phyloP scores from a whole-genome alignment of 2,888 invertebrate genomes.

The Fragum sueziense region DNA sequence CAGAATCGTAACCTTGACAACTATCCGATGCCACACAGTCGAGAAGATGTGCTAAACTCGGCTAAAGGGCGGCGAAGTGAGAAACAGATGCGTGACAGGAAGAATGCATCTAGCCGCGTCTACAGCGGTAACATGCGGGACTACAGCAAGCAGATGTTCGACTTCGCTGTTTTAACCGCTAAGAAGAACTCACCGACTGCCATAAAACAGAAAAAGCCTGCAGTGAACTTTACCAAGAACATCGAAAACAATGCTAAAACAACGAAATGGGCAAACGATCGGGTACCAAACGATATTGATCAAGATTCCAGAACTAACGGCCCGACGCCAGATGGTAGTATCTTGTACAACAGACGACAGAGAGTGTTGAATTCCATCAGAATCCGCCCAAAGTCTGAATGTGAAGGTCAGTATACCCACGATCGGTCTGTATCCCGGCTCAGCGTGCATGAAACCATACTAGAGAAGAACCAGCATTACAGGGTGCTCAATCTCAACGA shows the following conservation, averaged over 20 bases:
- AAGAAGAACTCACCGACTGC: slow-evolving; percentile 1
- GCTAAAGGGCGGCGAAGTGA: slow-evolving; percentile 53
- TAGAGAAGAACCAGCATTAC: slow-evolving; percentile 66
- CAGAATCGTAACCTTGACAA: slow-evolving; percentile 68
- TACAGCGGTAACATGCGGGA: slow-evolving; percentile 66
- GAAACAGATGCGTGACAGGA: slow-evolving; percentile 41
- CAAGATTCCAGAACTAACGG: slow-evolving; percentile 46
- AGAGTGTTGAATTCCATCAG: slow-evolving; percentile 65
- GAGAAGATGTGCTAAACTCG: slow-evolving; percentile 59
- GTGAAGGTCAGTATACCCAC: slow-evolving; percentile 58
- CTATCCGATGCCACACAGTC: slow-evolving; percentile 67
- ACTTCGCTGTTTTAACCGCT: slow-evolving; percentile 57
- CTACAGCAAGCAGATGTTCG: slow-evolving; percentile 69
- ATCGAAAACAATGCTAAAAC: neutral
- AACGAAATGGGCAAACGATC: slow-evolving; percentile 5
- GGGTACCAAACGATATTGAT: neutral
- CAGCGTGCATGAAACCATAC: slow-evolving; percentile 58
- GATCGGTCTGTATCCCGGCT: slow-evolving; percentile 45
- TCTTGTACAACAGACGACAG: slow-evolving; percentile 64
- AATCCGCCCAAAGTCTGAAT: slow-evolving; percentile 64
- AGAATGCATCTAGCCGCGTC: slow-evolving; percentile 42
- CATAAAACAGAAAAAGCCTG: no score
- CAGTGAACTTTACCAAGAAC: no score
- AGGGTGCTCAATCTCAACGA: slow-evolving; percentile 47
- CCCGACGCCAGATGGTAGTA: slow-evolving; percentile 66